phyloP scores from a whole-genome alignment of 2,797 vertebrate species.

The Sphaeramia orbicularis region DNA sequence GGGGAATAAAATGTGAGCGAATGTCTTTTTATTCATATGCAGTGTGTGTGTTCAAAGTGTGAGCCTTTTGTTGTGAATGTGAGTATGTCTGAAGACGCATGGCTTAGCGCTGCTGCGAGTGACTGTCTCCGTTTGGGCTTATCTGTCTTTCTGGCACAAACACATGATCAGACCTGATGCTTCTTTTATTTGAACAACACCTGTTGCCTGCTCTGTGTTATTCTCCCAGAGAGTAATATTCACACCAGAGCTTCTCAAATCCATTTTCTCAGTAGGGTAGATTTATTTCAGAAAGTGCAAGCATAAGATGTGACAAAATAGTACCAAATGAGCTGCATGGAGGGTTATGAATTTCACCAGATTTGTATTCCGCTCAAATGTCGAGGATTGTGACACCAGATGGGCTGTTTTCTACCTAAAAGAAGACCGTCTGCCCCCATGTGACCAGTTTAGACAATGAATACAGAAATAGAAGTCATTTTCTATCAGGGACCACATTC shows the following conservation, averaged over 20 bases:
- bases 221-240: constrained; percentile 39
- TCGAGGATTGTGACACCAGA: constrained; percentile 15
- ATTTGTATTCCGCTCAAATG: constrained; percentile 41
- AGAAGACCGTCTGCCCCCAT: not conserved
- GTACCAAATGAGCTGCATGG: constrained; percentile 28
- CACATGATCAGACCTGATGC: constrained; percentile 44
- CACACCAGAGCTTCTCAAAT: constrained; percentile 36
- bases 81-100: constrained; percentile 27
- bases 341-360: constrained; percentile 29
- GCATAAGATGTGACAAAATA: constrained; percentile 45
- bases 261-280: constrained; percentile 40
- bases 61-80: not conserved
- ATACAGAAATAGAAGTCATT: not conserved
- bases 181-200: constrained; percentile 60
- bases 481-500: too few species aligned
- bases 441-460: not conserved
- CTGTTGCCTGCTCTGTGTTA: constrained; percentile 42
- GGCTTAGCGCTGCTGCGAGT: constrained; percentile 36
- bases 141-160: constrained; percentile 61
- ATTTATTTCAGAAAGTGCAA: constrained; percentile 44
- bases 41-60: constrained; percentile 7
- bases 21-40: constrained; percentile 16
- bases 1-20: constrained; percentile 11
- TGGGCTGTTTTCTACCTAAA: constrained; percentile 21
- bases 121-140: constrained; percentile 28